A percentile compares a stretch with the other conserved stretches of the same genome.
Conservation (phyloP, 1,140 invertebrate genomes). For the Anoplophora glabripennis region DNA sequence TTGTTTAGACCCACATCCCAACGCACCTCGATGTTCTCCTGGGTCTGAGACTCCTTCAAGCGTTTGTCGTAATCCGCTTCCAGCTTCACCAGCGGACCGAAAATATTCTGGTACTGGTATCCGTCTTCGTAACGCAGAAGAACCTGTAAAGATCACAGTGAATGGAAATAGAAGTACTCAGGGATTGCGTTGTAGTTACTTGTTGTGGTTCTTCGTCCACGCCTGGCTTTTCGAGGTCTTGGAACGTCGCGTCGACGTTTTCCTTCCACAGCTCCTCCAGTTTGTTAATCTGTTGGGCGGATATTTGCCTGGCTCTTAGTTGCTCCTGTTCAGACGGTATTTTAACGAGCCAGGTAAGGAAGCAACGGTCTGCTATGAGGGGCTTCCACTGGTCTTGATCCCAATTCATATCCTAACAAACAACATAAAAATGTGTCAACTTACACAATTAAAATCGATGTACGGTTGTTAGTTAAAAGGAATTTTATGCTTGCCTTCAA, state of each 20-base stretch:
- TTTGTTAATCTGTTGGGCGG: constrained; percentile 95
- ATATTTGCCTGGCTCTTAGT: constrained; percentile 90
- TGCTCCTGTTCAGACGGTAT: constrained; percentile 95
- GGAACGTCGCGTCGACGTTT: constrained; percentile 95
- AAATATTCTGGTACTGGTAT: constrained; percentile 98
- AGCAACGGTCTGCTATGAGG: constrained; percentile 91
- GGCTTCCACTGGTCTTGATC: constrained; percentile 99
- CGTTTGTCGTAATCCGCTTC: constrained; percentile 99
- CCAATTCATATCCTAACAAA: constrained; percentile 95
- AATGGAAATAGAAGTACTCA: background rate
- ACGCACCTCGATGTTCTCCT: constrained; percentile 96
- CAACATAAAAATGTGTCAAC: constrained; percentile 2
- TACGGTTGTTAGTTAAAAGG: too few species aligned
- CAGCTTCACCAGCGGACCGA: constrained; percentile 93
- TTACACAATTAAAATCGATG: background rate
- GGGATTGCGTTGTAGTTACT: constrained; percentile 52
- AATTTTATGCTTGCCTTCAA: constrained; percentile 38
- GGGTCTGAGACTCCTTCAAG: constrained; percentile 96
- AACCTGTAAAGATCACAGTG: constrained; percentile 29
- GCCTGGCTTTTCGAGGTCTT: constrained; percentile 96
- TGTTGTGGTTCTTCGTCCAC: constrained; percentile 97
- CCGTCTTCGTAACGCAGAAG: constrained; percentile 88
- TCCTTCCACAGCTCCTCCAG: constrained; percentile 99
- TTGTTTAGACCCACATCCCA: constrained; percentile 99
- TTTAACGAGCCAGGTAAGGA: constrained; percentile 96